These are phyloP conservation scores for Lethocerus indicus DNA, from an alignment of 1,140 invertebrate species.

Conservation along the genomic window DNA sequence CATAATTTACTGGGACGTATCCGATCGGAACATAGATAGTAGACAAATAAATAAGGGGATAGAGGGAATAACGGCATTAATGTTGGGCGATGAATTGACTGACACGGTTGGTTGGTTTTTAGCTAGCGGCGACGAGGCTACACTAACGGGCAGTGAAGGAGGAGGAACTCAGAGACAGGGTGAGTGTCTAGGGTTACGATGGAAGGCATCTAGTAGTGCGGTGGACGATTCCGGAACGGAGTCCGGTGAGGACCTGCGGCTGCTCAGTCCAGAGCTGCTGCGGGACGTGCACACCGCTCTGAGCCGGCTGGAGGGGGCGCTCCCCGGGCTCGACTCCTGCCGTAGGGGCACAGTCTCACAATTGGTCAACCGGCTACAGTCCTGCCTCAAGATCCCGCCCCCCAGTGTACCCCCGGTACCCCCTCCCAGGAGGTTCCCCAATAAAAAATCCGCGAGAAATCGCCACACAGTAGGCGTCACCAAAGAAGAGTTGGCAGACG, in stretches of 20 bases:
- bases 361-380: slow-evolving; percentile 54
- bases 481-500: slow-evolving; percentile 54
- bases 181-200: slow-evolving; percentile 29
- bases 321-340: slow-evolving; percentile 33
- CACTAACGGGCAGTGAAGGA: not conserved
- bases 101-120: too few relatives aligned
- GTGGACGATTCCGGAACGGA: slow-evolving; percentile 47
- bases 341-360: slow-evolving; percentile 45
- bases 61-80: too few relatives aligned
- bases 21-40: too few relatives aligned
- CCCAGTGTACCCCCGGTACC: too few relatives aligned
- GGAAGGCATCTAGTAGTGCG: slow-evolving; percentile 10
- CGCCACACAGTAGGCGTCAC: slow-evolving; percentile 68
- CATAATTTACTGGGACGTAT: too few relatives aligned
- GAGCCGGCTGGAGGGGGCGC: slow-evolving; percentile 46
- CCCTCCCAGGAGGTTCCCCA: slow-evolving; percentile 16
- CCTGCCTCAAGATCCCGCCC: slow-evolving; percentile 35
- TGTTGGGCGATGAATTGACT: too few relatives aligned
- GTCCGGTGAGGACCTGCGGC: slow-evolving; percentile 37
- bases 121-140: not conserved
- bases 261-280: slow-evolving; percentile 30
- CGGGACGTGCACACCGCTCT: slow-evolving; percentile 63
- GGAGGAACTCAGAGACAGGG: slow-evolving; percentile 21
- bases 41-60: too few relatives aligned
- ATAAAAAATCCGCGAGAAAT: slow-evolving; percentile 21